These are phyloP conservation scores for Leucoma salicis DNA, from an alignment of 2,888 invertebrate species.

Conservation along the genomic window DNA sequence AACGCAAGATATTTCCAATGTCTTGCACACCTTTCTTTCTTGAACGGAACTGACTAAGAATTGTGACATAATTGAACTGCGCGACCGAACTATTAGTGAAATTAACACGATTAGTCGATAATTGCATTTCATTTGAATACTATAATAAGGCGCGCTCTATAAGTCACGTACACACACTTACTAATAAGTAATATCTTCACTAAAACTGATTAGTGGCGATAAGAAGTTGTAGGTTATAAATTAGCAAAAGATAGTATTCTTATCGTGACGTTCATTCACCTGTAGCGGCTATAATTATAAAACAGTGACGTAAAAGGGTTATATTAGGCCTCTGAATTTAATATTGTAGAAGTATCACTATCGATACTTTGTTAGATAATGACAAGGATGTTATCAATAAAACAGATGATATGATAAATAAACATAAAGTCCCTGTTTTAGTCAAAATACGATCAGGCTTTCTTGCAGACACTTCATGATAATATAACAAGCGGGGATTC, in stretches of 20 bases:
- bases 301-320: background rate
- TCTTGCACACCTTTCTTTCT: constrained; percentile 60
- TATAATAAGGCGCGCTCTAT: constrained; percentile 15
- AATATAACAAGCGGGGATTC: no score
- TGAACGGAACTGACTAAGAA: constrained; percentile 59
- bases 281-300: constrained; percentile 9
- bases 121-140: constrained; percentile 52
- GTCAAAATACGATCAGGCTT: no score
- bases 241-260: constrained; percentile 53
- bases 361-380: no score
- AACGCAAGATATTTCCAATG: constrained; percentile 62
- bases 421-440: no score
- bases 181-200: constrained; percentile 44
- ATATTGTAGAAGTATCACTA: no score
- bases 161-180: constrained; percentile 49
- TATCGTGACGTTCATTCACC: constrained; percentile 55
- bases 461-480: no score
- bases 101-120: constrained; percentile 65
- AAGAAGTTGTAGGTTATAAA: constrained; percentile 53
- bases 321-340: background rate
- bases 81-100: constrained; percentile 63
- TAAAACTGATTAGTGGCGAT: constrained; percentile 58
- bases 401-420: no score
- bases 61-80: constrained; percentile 68
- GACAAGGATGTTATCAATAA: no score